Base-by-base conservation (phyloP, 2,888 invertebrate genomes). In the Synergus laeviventris region DNA sequence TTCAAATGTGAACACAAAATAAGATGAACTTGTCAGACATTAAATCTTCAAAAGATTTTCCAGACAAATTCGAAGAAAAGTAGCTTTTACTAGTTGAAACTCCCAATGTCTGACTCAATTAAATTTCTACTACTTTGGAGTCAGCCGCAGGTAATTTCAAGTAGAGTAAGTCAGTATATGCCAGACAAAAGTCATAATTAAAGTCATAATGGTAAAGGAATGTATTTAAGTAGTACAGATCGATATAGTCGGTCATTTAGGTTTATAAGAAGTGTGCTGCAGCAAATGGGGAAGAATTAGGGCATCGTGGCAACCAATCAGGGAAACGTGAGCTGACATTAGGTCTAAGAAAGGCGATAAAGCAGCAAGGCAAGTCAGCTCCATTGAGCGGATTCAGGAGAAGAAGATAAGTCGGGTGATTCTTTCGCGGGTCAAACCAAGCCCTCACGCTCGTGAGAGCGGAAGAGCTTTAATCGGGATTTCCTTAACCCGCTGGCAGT, bases 401-500 rank as follows among this genome's bases (percentile, higher is more conserved):
- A 78, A 78, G 54, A 56, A 73, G 76, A 73, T 76, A 76, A 60
- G 64, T 64, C 12, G 60, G 49, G 74, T 49, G 70, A 76, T 76
- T 76, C 74, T 77, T 64, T 74, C 66, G 66, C 74, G 60, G 36
- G 77, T 73, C 77, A 54, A 70, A 56, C 31, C 16, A 70, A 64
- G 75, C 56, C 16, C 45, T 45, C 38, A 45, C 59, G 78, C 42
- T 61, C 61, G 38, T 74, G 75, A 61, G 61, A 77, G 70, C 62
- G 74, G 62, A 62, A 70, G 54, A 59, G 74, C 76, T 74, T 81
- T 79, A 80, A 80, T 82, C 81, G 77, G 80, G 81, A 82, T 81
- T 83, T 81, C 75, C 79, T 76, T 75, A 73, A 61, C 49, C 74
- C 78, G 74, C 62, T 75, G 78, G 79, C 77, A 66, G 54, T 79